Evolutionary conservation across 2,113 vertebrate species (phyloP), one percentile per base, ranked within the genome.

Genomic region (Manacus vitellinus): DNA sequence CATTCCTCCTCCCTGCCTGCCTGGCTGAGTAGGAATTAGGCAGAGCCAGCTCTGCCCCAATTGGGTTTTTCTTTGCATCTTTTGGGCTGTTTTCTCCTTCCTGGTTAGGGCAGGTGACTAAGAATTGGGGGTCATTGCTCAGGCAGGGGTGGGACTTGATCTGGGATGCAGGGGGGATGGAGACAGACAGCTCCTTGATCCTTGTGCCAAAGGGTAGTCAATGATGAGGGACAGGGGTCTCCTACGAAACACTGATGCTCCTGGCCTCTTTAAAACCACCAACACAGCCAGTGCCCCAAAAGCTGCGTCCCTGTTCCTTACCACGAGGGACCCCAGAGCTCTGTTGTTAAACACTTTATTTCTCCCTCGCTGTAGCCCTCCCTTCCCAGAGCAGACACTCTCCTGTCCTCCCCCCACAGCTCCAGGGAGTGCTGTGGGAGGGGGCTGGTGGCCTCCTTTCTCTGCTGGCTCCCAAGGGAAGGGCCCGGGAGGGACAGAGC

Each of bases 341-440:
- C 39, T 71, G 75, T 54, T 86, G 54, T 90, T 87, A 66, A 87
- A 91, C 52, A 10, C 33, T 95, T 97, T 96, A 95, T 97, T 97
- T 82, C 58, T 70, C 51, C 56, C 46, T 83, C 1, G 1, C 78
- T 68, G 47, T 66, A 51, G 47, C 89, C 59, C 85, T 70, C 74
- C 86, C 67, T 83, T 88, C 87, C 75, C 46, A 39, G 37, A 58
- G 58, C 71, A 72, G 59, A 55, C 0, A 0, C 20, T 85, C 23
- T 55, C 52, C 80, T 51, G 41, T 66, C 70, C 37, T 78, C 81
- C 67, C 81, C 13, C 55, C 0, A 0, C 63, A 88, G 88, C 49
- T 65, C 46, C 67, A 76, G 46, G 86, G 20, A 14, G 2, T 21
- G 63, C 70, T 79, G 58, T 9, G 2, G 88, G 49, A 62, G 66